A percentile compares a stretch with the other conserved stretches of the same genome.
Conservation (phyloP, 2,113 vertebrate genomes). For the Tricholaema leucomelas region DNA sequence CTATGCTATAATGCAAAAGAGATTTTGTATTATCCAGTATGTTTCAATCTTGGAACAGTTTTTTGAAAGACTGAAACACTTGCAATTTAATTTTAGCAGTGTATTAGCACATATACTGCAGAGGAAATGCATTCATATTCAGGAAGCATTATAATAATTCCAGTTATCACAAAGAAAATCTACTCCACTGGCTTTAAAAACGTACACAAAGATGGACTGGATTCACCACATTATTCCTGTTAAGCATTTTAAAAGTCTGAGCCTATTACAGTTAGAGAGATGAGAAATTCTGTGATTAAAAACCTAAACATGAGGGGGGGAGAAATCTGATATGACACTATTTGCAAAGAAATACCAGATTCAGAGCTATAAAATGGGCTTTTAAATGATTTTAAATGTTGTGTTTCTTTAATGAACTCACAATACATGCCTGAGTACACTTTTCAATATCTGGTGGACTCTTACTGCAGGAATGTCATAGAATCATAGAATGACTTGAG, state of each 20-base stretch:
- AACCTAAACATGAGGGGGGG: conserved; percentile 27
- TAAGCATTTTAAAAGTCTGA: conserved; percentile 50
- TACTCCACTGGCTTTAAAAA: conserved; percentile 48
- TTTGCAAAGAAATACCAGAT: conserved; percentile 12
- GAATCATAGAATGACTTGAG: too few relatives aligned
- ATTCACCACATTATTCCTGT: conserved; percentile 41
- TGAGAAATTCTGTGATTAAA: conserved; percentile 49
- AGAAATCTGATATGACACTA: background rate
- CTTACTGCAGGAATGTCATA: background rate
- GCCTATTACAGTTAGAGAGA: conserved; percentile 23
- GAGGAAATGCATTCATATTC: conserved; percentile 47
- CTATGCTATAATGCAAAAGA: conserved; percentile 14
- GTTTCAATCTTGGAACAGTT: conserved; percentile 49
- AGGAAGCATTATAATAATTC: conserved; percentile 49
- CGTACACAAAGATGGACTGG: conserved; percentile 27
- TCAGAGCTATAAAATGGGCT: conserved; percentile 8
- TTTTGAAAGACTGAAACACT: conserved; percentile 43
- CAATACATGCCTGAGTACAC: background rate
- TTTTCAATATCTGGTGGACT: conserved; percentile 23
- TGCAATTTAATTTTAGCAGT: conserved; percentile 58
- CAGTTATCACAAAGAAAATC: conserved; percentile 49
- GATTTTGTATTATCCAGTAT: conserved; percentile 24
- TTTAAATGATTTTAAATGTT: conserved; percentile 54
- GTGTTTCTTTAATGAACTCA: conserved; percentile 57
- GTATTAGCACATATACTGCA: conserved; percentile 4